Evolutionary conservation across 2,888 invertebrate species (phyloP).

Genomic region (Ochlodes sylvanus): DNA sequence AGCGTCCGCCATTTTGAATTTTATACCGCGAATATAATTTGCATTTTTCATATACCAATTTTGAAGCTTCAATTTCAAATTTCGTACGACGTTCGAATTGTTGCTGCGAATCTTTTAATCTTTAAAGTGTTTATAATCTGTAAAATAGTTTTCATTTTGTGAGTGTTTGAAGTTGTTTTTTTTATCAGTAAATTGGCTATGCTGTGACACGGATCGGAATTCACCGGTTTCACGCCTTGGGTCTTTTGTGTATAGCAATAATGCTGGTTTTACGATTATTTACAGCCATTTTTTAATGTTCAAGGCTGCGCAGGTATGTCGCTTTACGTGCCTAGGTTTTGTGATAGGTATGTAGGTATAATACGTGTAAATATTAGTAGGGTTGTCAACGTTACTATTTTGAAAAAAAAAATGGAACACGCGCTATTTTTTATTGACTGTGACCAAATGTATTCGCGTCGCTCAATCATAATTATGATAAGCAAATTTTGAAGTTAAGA

Average conservation of each 20-base stretch:
- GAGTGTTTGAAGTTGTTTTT: slow-evolving; percentile 6
- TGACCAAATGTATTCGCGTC: too few relatives aligned
- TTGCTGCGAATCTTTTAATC: neutral
- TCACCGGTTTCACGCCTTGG: slow-evolving; percentile 45
- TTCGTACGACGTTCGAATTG: neutral
- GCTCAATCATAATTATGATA: too few relatives aligned
- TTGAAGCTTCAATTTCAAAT: too few relatives aligned
- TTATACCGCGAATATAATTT: slow-evolving; percentile 6
- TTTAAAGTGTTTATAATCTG: slow-evolving; percentile 14
- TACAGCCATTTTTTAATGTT: slow-evolving; percentile 6
- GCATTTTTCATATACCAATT: neutral
- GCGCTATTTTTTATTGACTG: too few relatives aligned
- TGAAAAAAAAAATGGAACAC: too few relatives aligned
- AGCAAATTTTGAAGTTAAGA: too few relatives aligned
- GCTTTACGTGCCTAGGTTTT: slow-evolving; percentile 4
- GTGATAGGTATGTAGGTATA: neutral
- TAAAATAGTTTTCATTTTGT: neutral
- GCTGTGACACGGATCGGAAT: slow-evolving; percentile 42
- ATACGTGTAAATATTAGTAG: too few relatives aligned
- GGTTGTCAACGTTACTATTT: too few relatives aligned
- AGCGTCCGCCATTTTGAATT: slow-evolving; percentile 47
- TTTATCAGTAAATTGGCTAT: slow-evolving; percentile 1
- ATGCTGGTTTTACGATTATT: slow-evolving; percentile 11
- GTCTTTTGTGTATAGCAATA: slow-evolving; percentile 16
- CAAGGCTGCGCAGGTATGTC: slow-evolving; percentile 7